Conservation (phyloP, 2,888 invertebrate species). For the Eurytoma californica region DNA sequence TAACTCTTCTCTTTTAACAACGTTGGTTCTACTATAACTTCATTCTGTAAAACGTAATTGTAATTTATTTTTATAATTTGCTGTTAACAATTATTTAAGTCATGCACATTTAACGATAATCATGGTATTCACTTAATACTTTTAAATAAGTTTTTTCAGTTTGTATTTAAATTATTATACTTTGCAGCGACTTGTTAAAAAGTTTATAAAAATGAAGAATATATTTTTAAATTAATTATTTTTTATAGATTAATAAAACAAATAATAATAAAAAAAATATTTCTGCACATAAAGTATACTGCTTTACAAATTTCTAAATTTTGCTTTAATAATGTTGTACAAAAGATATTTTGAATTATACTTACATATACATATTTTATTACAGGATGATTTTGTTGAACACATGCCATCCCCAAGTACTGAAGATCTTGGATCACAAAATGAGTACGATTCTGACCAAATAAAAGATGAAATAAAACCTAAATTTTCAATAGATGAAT, state of each 20-base stretch:
- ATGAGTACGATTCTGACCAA: slow-evolving; percentile 60
- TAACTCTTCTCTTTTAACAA: slow-evolving; percentile 46
- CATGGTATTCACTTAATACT: neutral
- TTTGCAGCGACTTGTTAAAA: neutral
- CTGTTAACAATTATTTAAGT: slow-evolving; percentile 24
- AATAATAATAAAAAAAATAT: too few relatives aligned
- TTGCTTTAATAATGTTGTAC: too few relatives aligned
- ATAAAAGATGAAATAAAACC: slow-evolving; percentile 63
- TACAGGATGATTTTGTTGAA: slow-evolving; percentile 68
- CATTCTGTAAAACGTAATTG: slow-evolving; percentile 41
- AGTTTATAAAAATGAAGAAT: too few relatives aligned
- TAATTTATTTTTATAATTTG: slow-evolving; percentile 42
- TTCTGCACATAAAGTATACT: too few relatives aligned
- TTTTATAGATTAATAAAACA: too few relatives aligned
- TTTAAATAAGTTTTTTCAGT: neutral
- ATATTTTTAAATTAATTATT: too few relatives aligned
- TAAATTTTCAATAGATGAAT: slow-evolving; percentile 55
- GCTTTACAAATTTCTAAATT: too few relatives aligned
- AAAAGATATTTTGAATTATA: neutral
- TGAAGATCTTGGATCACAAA: slow-evolving; percentile 61
- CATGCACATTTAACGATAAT: slow-evolving; percentile 11
- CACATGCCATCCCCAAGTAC: slow-evolving; percentile 64
- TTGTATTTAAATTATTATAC: neutral
- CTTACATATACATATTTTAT: slow-evolving; percentile 33
- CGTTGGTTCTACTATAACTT: slow-evolving; percentile 39